Evolutionary conservation across 2,888 invertebrate genomes (phyloP), one percentile per base, ranked within the genome.

Genomic region (Lutraria lutraria): DNA sequence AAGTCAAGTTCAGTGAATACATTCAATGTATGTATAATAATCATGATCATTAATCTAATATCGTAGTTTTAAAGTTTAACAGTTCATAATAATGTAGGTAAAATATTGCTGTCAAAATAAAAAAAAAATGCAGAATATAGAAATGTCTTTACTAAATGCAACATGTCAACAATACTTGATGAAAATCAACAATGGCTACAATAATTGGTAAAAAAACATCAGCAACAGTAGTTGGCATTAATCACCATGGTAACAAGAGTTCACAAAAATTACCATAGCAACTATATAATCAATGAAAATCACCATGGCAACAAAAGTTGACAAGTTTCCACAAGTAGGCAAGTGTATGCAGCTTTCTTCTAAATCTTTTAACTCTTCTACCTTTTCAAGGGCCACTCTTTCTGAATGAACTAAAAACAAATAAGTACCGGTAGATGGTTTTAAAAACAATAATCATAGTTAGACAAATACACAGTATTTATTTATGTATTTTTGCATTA

Each of bases 361-460:
- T 6, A n/a, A 4, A 68, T 12, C 63, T 25, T 8, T 68, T 0
- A 25, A 68, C n/a, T 68, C 6, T 68, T 68, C 63, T 79, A 85
- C 31, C 79, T 54, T 79, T 29, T 21, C 15, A 72, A 29, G 0
- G 56, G 83, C 63, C 56, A 60, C 29, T 60, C 8, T 60, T 25
- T 60, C 29, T 60, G 53, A 52, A 72, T 84, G 21, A 52, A 72
- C 84, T 63, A n/a, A 34, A 72, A 76, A 34, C 25, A 31, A 76
- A 76, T 16, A 34, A 31, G 16, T n/a, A n/a, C 3, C 10, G 16
- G 60, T 63, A 21, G n/a, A 76, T 25, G 25, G 63, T 76, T 15
- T 76, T 2, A 76, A 31, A 76, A 34, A 34, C 2, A 34, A 34
- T 15, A 8, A 34, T 16, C 34, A 76, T 19, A 8, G 43, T 43